phyloP scores from a whole-genome alignment of 2,888 invertebrate species.

The Pyrrhosoma nymphula region DNA sequence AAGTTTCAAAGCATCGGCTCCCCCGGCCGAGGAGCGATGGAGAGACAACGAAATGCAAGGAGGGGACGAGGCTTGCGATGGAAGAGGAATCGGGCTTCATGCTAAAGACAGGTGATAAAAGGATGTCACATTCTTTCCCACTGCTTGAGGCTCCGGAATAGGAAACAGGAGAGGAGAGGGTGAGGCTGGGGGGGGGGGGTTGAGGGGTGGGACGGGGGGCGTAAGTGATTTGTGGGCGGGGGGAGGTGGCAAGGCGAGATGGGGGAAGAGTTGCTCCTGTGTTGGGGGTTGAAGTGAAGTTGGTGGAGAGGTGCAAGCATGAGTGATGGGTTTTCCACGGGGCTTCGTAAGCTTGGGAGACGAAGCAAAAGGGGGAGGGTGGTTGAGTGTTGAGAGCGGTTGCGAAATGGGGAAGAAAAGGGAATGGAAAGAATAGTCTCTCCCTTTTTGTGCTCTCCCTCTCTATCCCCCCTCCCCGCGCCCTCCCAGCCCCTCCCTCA shows the following conservation, averaged over 20 bases:
- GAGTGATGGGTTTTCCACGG: conserved; percentile 49
- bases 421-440: conserved; percentile 19
- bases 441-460: not conserved
- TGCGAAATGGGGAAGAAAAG: not conserved
- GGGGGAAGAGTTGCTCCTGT: not conserved
- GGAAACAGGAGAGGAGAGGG: not conserved
- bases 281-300: not conserved
- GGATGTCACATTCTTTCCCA: conserved; percentile 40
- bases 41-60: no score
- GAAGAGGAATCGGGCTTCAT: conserved; percentile 33
- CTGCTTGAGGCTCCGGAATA: not conserved
- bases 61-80: not conserved
- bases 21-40: not conserved
- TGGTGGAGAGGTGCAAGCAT: not conserved
- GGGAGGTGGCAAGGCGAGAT: no score
- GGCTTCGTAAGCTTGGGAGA: conserved; percentile 27
- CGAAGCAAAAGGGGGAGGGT: not conserved
- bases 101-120: conserved; percentile 66
- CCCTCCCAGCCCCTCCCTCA: no score
- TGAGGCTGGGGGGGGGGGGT: not conserved
- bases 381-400: conserved; percentile 13
- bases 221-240: no score
- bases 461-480: not conserved
- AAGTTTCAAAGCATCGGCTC: not conserved
- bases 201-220: not conserved